These are phyloP conservation scores for Philopedon plagiatum DNA, from an alignment of 2,888 invertebrate species.

Conservation along the genomic window DNA sequence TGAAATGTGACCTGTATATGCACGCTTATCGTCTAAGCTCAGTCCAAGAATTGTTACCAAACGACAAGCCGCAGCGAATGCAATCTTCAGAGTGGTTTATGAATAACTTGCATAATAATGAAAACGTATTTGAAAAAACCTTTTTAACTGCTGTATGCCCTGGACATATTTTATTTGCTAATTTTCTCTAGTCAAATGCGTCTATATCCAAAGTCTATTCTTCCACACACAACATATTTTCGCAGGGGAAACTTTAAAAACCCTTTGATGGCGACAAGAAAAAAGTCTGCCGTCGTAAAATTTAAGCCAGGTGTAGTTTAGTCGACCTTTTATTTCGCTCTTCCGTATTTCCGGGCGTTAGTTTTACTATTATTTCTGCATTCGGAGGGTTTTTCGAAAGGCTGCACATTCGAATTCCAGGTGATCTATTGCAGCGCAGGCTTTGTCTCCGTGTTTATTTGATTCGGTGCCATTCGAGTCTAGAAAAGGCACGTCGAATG, in stretches of 20 bases:
- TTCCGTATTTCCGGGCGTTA: conserved; percentile 24
- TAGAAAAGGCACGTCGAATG: not conserved
- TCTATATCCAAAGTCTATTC: too few species aligned
- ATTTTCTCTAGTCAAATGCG: too few species aligned
- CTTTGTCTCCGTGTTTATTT: conserved; percentile 17
- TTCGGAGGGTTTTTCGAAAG: conserved; percentile 13
- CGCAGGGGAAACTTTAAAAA: conserved; percentile 18
- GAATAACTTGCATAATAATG: too few species aligned
- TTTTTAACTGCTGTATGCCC: too few species aligned
- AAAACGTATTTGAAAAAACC: too few species aligned
- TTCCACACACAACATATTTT: too few species aligned
- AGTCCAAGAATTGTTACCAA: too few species aligned
- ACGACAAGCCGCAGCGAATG: too few species aligned
- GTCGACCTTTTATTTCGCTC: conserved; percentile 12
- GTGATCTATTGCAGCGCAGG: conserved; percentile 18
- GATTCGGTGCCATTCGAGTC: not conserved
- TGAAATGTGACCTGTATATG: too few species aligned
- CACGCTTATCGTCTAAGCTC: too few species aligned
- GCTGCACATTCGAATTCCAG: conserved; percentile 22
- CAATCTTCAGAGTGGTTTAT: too few species aligned
- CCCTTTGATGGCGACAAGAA: conserved; percentile 35
- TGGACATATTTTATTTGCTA: too few species aligned
- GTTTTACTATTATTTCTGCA: conserved; percentile 42
- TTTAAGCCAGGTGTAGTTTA: conserved; percentile 40
- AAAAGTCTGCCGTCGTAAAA: conserved; percentile 36